Evolutionary conservation across 2,113 vertebrate genomes (phyloP).

Genomic region (Misgurnus mizolepis): DNA sequence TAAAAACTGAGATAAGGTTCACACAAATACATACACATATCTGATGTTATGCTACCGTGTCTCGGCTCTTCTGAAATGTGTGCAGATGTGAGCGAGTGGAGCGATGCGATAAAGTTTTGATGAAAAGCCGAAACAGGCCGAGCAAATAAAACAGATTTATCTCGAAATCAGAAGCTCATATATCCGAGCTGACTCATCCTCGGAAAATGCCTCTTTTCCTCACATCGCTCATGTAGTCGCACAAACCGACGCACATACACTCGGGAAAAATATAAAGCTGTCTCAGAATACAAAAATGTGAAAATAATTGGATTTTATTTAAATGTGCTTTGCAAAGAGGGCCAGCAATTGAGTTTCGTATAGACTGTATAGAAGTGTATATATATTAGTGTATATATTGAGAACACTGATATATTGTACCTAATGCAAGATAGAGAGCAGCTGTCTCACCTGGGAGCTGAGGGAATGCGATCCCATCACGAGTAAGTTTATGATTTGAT

Average conservation of each 20-base stretch:
- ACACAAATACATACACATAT: slow-evolving; percentile 30
- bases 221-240: slow-evolving; percentile 41
- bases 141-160: slow-evolving; percentile 61
- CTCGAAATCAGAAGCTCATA: slow-evolving; percentile 56
- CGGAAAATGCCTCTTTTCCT: slow-evolving; percentile 37
- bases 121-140: slow-evolving; percentile 8
- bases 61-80: slow-evolving; percentile 58
- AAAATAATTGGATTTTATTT: not conserved
- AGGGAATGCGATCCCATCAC: slow-evolving; percentile 21
- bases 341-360: not conserved
- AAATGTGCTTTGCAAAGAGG: not conserved
- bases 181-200: slow-evolving; percentile 48
- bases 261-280: not conserved
- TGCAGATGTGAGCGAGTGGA: slow-evolving; percentile 32
- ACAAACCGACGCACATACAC: not conserved
- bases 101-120: slow-evolving; percentile 46
- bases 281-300: not conserved
- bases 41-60: slow-evolving; percentile 57
- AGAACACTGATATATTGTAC: not conserved
- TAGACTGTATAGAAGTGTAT: not conserved
- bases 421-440: slow-evolving; percentile 14
- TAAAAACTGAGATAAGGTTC: slow-evolving; percentile 7
- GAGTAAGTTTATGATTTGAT: slow-evolving; percentile 43
- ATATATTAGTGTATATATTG: too few species aligned
- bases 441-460: slow-evolving; percentile 21